phyloP scores from a whole-genome alignment of 1,140 invertebrate species.

The Leptoteleia sp. region DNA sequence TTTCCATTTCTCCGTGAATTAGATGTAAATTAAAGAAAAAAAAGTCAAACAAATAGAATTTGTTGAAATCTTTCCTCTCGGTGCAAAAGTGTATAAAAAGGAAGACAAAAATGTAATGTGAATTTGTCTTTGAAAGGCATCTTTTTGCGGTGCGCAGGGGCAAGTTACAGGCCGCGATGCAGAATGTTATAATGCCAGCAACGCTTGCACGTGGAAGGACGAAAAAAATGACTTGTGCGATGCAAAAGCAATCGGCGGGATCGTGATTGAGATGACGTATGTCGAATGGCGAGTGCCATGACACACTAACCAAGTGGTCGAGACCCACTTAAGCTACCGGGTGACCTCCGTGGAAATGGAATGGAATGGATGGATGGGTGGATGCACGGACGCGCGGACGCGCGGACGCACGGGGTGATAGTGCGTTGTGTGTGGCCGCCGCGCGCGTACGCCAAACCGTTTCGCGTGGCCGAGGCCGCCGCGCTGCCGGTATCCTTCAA shows the following conservation, averaged over 20 bases:
- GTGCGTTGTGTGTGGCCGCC: conserved; percentile 57
- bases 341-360: conserved; percentile 80
- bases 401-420: conserved; percentile 55
- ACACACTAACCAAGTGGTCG: conserved; percentile 83
- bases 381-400: conserved; percentile 47
- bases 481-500: conserved; percentile 51
- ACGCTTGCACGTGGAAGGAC: background rate
- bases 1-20: no score
- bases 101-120: no score
- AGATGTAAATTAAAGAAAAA: no score
- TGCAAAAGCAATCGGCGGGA: conserved; percentile 30
- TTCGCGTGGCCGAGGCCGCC: conserved; percentile 38
- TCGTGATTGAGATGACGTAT: conserved; percentile 78
- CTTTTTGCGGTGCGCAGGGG: no score
- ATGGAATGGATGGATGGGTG: conserved; percentile 67
- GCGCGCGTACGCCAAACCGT: conserved; percentile 32
- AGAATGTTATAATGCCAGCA: conserved; percentile 5
- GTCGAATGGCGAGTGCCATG: conserved; percentile 77
- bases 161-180: background rate
- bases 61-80: no score
- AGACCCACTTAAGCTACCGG: conserved; percentile 81
- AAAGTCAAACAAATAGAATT: no score
- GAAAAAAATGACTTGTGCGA: conserved; percentile 14
- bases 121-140: no score
- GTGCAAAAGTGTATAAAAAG: no score